phyloP scores from a whole-genome alignment of 2,888 invertebrate genomes.

The Chydorus sphaericus region DNA sequence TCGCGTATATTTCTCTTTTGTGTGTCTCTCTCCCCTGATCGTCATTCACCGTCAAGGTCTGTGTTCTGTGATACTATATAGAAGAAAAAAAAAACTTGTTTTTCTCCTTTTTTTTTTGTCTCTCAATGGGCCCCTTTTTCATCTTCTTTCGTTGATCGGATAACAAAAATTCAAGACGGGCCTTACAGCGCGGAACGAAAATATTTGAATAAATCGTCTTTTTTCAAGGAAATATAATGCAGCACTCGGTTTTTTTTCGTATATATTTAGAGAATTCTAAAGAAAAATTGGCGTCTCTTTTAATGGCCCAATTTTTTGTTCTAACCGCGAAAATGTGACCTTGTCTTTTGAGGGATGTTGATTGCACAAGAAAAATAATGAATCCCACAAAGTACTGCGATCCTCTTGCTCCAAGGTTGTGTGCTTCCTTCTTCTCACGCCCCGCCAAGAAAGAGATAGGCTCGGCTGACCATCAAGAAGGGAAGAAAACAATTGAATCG shows the following conservation, averaged over 20 bases:
- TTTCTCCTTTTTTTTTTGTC: neutral
- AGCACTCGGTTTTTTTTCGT: neutral
- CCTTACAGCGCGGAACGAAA: no score
- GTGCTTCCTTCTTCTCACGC: slow-evolving; percentile 5
- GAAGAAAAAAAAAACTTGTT: neutral
- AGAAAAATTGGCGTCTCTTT: neutral
- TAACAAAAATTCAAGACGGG: neutral
- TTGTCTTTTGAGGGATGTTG: no score
- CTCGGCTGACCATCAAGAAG: neutral
- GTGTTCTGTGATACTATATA: no score
- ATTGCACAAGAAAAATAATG: no score
- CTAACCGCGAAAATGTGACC: no score
- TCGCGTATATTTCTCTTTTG: no score
- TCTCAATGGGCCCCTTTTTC: neutral
- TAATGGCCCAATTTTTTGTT: no score
- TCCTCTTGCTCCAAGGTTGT: no score
- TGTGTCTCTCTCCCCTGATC: no score
- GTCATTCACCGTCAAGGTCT: no score
- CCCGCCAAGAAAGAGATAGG: neutral
- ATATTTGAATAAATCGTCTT: neutral
- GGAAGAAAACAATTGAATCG: slow-evolving; percentile 1
- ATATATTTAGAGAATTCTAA: neutral
- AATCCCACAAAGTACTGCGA: no score
- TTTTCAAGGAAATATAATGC: neutral
- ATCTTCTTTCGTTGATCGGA: neutral